Percentiles rank a stretch among this genome's conserved stretches.
phyloP scores from a whole-genome alignment of 2,797 vertebrate species.

The Pyrrhura leucotis region DNA sequence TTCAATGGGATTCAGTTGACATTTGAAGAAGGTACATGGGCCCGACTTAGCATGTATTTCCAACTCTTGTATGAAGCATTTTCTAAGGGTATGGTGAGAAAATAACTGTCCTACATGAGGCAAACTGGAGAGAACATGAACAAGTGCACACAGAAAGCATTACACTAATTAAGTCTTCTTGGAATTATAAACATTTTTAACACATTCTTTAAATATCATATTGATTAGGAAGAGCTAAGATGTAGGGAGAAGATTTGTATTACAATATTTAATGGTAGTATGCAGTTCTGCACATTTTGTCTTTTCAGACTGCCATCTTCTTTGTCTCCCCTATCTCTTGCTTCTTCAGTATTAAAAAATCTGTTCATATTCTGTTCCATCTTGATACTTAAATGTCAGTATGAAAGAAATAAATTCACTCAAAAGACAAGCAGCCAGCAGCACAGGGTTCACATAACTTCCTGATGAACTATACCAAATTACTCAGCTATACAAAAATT shows the following conservation, averaged over 20 bases:
- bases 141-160: background rate
- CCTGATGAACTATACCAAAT: background rate
- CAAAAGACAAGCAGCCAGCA: background rate
- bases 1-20: background rate
- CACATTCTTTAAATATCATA: background rate
- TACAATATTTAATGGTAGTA: background rate
- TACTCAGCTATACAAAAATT: background rate
- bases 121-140: background rate
- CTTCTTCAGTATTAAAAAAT: background rate
- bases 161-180: background rate
- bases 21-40: background rate
- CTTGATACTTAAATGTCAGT: background rate
- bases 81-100: background rate
- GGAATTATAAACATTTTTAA: background rate
- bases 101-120: background rate
- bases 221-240: background rate
- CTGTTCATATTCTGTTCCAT: background rate
- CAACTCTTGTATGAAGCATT: background rate
- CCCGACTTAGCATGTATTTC: background rate
- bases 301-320: background rate
- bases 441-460: background rate
- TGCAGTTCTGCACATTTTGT: background rate
- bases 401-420: background rate
- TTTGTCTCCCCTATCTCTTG: background rate
- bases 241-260: background rate